A percentile compares a stretch with the other conserved stretches of the same genome.
Evolutionary conservation across 2,888 invertebrate species (phyloP).

Genomic region (Exephanes ischioxanthus): DNA sequence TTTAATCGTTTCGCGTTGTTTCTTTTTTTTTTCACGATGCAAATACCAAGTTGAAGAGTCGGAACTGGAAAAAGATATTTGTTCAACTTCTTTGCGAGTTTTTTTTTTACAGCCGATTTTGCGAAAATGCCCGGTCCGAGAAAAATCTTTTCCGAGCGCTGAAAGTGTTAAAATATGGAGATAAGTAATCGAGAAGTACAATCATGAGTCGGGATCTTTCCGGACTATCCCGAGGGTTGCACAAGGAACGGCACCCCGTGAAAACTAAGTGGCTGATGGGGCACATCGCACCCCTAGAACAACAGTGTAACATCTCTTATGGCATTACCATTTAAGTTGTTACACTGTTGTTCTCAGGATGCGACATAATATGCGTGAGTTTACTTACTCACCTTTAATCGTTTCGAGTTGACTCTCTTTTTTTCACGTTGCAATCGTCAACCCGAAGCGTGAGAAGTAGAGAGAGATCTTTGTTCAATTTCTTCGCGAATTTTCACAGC

Average conservation of each 20-base stretch:
- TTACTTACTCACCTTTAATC: no score
- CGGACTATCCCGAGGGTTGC: conserved; percentile 48
- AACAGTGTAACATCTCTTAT: no score
- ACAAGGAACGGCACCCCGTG: conserved; percentile 30
- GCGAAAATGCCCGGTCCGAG: background rate
- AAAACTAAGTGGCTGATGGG: background rate
- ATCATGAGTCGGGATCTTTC: background rate
- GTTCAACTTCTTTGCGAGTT: background rate
- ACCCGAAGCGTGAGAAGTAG: background rate
- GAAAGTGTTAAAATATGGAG: background rate
- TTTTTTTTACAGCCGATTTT: no score
- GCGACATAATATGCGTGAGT: no score
- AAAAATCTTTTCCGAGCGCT: background rate
- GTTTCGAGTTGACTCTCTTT: no score
- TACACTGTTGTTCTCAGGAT: no score
- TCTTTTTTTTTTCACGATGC: background rate
- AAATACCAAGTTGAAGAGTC: background rate
- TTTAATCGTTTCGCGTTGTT: background rate
- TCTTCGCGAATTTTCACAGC: background rate
- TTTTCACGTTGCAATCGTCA: background rate
- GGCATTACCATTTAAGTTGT: no score
- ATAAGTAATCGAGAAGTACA: background rate
- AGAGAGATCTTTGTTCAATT: background rate
- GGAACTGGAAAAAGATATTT: background rate
- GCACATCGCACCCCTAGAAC: no score